A percentile compares a stretch with the other conserved stretches of the same genome.
Evolutionary conservation across 2,888 invertebrate species (phyloP).

Genomic region (Argyra leucocephala): DNA sequence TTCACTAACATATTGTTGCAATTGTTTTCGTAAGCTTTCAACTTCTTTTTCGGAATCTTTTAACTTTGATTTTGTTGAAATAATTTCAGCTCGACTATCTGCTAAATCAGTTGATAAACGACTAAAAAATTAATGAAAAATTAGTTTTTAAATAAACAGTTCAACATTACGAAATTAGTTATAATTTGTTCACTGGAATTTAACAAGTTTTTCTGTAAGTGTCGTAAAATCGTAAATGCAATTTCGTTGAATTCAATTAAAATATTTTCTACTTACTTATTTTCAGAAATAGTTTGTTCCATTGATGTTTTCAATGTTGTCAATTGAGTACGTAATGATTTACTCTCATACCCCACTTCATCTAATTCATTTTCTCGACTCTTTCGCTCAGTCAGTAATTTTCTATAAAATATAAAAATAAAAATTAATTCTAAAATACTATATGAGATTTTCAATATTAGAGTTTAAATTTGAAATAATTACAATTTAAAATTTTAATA

Average conservation of each 20-base stretch:
- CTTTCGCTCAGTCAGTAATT: slow-evolving; percentile 31
- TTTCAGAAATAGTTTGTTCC: slow-evolving; percentile 40
- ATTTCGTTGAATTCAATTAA: not conserved
- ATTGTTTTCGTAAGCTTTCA: slow-evolving; percentile 61
- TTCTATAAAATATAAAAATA: slow-evolving; percentile 29
- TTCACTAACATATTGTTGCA: slow-evolving; percentile 74
- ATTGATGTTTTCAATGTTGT: slow-evolving; percentile 36
- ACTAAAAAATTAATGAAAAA: slow-evolving; percentile 37
- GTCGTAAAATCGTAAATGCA: not conserved
- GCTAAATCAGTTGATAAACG: slow-evolving; percentile 64
- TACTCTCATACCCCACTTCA: slow-evolving; percentile 38
- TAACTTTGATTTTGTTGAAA: slow-evolving; percentile 55
- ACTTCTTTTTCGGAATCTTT: slow-evolving; percentile 62
- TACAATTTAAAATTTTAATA: no score
- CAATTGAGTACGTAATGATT: slow-evolving; percentile 38
- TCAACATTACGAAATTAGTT: no score
- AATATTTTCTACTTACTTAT: slow-evolving; percentile 35
- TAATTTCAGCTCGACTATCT: slow-evolving; percentile 52
- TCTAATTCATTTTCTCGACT: slow-evolving; percentile 36
- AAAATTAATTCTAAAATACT: not conserved
- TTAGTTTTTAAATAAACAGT: slow-evolving; percentile 7
- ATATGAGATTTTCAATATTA: no score
- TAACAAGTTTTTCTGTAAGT: not conserved
- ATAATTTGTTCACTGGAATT: no score
- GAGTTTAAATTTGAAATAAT: no score